These are phyloP conservation scores for Psittacula derbiana DNA, from an alignment of 2,797 vertebrate species.

Conservation along the genomic window DNA sequence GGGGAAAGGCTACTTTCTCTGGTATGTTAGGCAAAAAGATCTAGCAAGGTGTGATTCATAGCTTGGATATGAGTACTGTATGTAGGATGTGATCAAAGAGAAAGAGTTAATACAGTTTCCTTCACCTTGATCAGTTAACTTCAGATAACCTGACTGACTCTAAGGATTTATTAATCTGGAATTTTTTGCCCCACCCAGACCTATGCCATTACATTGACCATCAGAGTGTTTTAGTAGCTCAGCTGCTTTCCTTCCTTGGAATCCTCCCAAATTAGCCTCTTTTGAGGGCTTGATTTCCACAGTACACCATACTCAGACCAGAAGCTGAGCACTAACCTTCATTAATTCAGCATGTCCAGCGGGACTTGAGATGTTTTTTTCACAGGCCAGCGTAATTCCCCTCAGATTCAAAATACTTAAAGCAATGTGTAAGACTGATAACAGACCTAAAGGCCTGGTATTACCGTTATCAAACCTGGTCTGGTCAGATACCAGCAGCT, in stretches of 20 bases:
- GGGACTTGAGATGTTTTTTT: not conserved
- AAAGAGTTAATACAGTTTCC: not conserved
- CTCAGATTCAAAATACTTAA: not conserved
- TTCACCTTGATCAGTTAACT: not conserved
- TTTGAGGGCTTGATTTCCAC: not conserved
- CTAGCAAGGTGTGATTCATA: not conserved
- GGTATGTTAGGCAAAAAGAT: fast-evolving
- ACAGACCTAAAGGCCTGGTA: not conserved
- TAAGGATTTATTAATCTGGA: not conserved
- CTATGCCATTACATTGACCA: not conserved
- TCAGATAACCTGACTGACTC: not conserved
- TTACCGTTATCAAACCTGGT: not conserved
- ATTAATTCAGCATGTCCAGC: not conserved
- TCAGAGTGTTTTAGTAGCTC: not conserved
- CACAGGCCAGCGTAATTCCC: not conserved
- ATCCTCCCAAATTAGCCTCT: not conserved
- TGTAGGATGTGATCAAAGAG: not conserved
- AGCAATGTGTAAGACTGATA: not conserved
- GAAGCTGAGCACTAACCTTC: not conserved
- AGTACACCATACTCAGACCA: not conserved
- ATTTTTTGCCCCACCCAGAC: not conserved
- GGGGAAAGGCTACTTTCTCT: not conserved
- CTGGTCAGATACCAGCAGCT: not conserved
- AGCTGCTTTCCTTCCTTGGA: not conserved
- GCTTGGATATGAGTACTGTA: not conserved